These are phyloP conservation scores for Abrostola triplasia DNA, from an alignment of 2,888 invertebrate genomes.

Conservation along the genomic window DNA sequence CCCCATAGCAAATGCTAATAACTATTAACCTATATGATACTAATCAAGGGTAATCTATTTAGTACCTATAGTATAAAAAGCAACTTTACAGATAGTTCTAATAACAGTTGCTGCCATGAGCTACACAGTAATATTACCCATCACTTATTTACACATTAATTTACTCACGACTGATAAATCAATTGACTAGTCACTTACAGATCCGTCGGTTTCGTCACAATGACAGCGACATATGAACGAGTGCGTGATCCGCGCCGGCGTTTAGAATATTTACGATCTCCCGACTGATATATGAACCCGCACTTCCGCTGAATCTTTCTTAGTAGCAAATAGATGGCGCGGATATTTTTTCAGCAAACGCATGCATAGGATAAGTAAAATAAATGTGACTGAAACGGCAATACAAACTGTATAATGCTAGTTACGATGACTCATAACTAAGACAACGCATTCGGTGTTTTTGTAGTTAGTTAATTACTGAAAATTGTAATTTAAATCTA, in stretches of 20 bases:
- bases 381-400: too few species aligned
- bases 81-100: background rate
- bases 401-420: too few species aligned
- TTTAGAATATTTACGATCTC: slow-evolving; percentile 74
- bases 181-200: slow-evolving; percentile 45
- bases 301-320: slow-evolving; percentile 71
- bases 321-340: slow-evolving; percentile 57
- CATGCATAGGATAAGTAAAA: slow-evolving; percentile 28
- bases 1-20: too few species aligned
- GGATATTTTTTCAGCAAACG: slow-evolving; percentile 34
- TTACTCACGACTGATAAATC: slow-evolving; percentile 33
- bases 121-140: background rate
- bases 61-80: background rate
- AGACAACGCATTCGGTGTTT: background rate
- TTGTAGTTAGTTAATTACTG: background rate
- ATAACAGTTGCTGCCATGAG: background rate
- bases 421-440: too few species aligned
- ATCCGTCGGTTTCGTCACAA: slow-evolving; percentile 43
- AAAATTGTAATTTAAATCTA: too few species aligned
- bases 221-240: slow-evolving; percentile 56
- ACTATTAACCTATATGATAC: too few species aligned
- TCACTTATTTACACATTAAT: slow-evolving; percentile 8
- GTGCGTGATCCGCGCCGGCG: slow-evolving; percentile 60
- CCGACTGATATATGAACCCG: slow-evolving; percentile 79
- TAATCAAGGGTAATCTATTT: too few species aligned